A percentile compares a stretch with the other conserved stretches of the same genome.
These are phyloP conservation scores for Lysandra coridon DNA, from an alignment of 2,888 invertebrate genomes.

Conservation along the genomic window DNA sequence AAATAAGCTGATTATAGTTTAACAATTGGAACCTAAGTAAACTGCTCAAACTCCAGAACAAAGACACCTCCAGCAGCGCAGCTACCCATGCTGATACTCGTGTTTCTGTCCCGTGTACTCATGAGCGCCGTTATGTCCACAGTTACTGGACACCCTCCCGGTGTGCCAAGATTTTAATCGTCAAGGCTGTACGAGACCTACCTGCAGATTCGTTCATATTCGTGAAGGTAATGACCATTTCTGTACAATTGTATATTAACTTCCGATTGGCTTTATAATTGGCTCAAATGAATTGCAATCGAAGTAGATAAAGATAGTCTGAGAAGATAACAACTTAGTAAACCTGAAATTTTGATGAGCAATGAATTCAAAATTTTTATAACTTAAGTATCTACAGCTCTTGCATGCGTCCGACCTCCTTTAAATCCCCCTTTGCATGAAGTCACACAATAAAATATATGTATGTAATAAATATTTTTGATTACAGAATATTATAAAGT, in stretches of 20 bases:
- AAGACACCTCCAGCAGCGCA: constrained; percentile 35
- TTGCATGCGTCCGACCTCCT: constrained; percentile 16
- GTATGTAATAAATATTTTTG: constrained; percentile 1
- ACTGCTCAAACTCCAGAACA: neutral
- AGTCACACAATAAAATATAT: neutral
- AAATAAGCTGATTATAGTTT: no score
- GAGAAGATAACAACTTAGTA: neutral
- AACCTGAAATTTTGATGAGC: neutral
- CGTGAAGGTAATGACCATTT: constrained; percentile 88
- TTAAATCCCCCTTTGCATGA: constrained; percentile 9
- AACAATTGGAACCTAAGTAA: no score
- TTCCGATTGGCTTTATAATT: constrained; percentile 3
- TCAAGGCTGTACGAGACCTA: constrained; percentile 96
- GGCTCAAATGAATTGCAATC: neutral
- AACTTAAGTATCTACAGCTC: neutral
- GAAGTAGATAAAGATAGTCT: neutral
- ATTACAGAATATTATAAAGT: constrained; percentile 15
- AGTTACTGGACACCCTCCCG: constrained; percentile 99
- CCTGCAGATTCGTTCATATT: constrained; percentile 99
- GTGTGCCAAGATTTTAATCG: constrained; percentile 99
- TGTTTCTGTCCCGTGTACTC: constrained; percentile 47
- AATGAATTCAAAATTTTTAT: constrained; percentile 1
- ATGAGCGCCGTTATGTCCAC: constrained; percentile 78
- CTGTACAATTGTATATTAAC: neutral
- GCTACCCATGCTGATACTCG: constrained; percentile 49